Conservation (phyloP, 2,113 vertebrate genomes). For the Hemibagrus wyckioides region DNA sequence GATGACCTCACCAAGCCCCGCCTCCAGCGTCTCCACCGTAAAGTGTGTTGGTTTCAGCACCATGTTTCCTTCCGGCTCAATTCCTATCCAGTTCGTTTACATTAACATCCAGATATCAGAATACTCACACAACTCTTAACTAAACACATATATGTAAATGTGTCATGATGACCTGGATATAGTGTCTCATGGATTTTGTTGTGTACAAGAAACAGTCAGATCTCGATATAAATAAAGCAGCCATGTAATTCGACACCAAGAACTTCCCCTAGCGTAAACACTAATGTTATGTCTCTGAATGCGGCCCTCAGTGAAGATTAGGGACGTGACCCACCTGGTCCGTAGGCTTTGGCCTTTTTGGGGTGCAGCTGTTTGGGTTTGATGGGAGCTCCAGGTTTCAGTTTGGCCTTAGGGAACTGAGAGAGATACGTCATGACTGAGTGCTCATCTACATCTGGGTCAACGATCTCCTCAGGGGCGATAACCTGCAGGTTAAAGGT, state of each 20-base stretch:
- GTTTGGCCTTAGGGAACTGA: slow-evolving; percentile 92
- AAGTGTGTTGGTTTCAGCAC: slow-evolving; percentile 89
- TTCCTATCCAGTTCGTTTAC: slow-evolving; percentile 70
- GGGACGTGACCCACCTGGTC: slow-evolving; percentile 77
- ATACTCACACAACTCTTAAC: neutral
- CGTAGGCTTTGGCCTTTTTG: slow-evolving; percentile 85
- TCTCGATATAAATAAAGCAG: too few relatives aligned
- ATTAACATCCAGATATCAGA: neutral
- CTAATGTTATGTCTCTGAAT: neutral
- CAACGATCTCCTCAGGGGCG: slow-evolving; percentile 91
- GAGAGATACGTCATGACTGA: slow-evolving; percentile 95
- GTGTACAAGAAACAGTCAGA: neutral
- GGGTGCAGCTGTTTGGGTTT: slow-evolving; percentile 83
- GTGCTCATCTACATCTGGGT: slow-evolving; percentile 92
- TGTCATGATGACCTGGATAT: neutral
- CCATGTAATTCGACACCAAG: neutral
- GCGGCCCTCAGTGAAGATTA: neutral
- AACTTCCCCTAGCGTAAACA: neutral
- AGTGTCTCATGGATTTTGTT: neutral
- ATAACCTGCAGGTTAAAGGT: slow-evolving; percentile 78
- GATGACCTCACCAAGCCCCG: slow-evolving; percentile 86
- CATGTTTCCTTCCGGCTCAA: slow-evolving; percentile 88
- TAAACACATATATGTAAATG: neutral
- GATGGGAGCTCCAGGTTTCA: slow-evolving; percentile 86
- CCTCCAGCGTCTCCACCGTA: slow-evolving; percentile 88